Percentiles rank a stretch among this genome's conserved stretches.
These are phyloP conservation scores for Andrena haemorrhoa DNA, from an alignment of 2,888 invertebrate genomes.

Conservation along the genomic window DNA sequence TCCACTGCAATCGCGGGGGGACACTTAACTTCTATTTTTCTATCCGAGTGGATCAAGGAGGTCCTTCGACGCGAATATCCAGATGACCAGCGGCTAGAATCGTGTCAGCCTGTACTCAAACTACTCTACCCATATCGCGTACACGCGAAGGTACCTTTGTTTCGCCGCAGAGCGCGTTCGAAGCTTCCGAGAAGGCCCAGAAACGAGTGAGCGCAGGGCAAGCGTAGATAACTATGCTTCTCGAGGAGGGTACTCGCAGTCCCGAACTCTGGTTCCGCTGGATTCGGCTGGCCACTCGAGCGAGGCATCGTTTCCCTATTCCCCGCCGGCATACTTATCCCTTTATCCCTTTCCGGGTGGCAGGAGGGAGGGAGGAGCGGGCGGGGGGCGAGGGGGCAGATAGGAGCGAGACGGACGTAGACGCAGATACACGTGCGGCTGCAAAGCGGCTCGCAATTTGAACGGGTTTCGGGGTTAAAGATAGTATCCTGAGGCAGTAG, in stretches of 20 bases:
- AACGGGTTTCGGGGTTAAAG: constrained; percentile 78
- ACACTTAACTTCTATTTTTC: constrained; percentile 24
- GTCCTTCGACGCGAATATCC: constrained; percentile 39
- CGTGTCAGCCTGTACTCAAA: no score
- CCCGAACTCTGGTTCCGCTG: not conserved
- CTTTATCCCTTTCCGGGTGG: constrained; percentile 64
- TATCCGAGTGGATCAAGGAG: constrained; percentile 30
- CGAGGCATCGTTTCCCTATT: constrained; percentile 22
- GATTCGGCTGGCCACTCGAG: constrained; percentile 4
- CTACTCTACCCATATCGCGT: no score
- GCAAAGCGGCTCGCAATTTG: constrained; percentile 71
- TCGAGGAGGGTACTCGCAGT: no score
- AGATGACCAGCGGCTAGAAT: no score
- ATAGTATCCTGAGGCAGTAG: constrained; percentile 77
- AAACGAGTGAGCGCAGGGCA: no score
- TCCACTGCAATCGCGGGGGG: constrained; percentile 45
- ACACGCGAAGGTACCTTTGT: no score
- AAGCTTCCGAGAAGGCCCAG: no score
- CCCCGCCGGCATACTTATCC: constrained; percentile 14
- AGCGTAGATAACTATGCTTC: no score
- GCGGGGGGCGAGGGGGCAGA: constrained; percentile 12
- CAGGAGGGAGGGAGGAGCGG: constrained; percentile 14
- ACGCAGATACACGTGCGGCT: constrained; percentile 53
- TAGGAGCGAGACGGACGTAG: constrained; percentile 14
- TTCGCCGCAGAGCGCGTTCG: no score